phyloP scores from a whole-genome alignment of 2,113 vertebrate species.

The Dermatemys mawii region DNA sequence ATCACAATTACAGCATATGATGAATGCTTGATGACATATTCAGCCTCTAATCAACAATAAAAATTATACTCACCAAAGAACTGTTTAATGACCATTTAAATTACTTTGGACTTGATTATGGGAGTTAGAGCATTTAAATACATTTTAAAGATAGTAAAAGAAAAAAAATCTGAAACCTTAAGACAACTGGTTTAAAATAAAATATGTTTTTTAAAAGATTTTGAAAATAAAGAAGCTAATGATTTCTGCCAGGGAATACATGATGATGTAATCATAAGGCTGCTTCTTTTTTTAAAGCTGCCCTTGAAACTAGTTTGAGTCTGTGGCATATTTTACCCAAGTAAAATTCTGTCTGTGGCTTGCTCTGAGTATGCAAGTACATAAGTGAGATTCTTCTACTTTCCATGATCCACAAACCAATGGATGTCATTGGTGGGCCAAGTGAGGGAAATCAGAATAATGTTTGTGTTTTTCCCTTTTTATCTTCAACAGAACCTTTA shows the following conservation, averaged over 20 bases:
- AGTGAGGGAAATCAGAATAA: no score
- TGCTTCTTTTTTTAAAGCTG: not conserved
- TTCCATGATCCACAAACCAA: not conserved
- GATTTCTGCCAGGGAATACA: not conserved
- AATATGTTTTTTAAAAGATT: not conserved
- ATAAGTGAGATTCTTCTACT: not conserved
- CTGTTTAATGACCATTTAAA: not conserved
- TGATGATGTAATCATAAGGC: rapidly evolving
- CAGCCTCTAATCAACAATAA: not conserved
- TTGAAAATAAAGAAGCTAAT: not conserved
- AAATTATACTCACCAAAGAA: not conserved
- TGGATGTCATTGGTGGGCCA: not conserved
- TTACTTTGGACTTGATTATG: not conserved
- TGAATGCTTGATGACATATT: not conserved
- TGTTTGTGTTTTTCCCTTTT: no score
- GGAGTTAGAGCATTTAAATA: not conserved
- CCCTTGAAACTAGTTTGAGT: not conserved
- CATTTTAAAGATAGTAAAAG: not conserved
- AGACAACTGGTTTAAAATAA: not conserved
- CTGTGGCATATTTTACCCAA: not conserved
- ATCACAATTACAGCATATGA: not conserved
- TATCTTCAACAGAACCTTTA: no score
- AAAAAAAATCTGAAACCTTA: rapidly evolving
- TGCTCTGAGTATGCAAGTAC: not conserved
- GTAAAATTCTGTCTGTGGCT: not conserved